Evolutionary conservation across 2,888 invertebrate species (phyloP).

Genomic region (Tetragonisca angustula): DNA sequence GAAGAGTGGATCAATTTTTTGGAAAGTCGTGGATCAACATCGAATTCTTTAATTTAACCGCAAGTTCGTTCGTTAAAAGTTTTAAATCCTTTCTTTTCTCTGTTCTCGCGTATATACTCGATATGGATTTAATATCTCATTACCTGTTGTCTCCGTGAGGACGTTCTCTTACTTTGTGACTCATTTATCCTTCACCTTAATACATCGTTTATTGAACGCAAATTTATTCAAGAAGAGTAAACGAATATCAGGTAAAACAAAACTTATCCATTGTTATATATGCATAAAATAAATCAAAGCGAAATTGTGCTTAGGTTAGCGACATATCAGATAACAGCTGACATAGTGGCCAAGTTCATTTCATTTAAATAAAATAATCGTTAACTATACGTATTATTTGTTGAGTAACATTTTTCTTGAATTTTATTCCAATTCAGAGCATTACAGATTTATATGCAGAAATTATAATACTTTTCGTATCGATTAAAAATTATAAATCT

Average conservation of each 20-base stretch:
- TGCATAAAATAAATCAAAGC: neutral
- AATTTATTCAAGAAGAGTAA: slow-evolving; percentile 16
- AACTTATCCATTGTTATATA: neutral
- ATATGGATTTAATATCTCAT: slow-evolving; percentile 17
- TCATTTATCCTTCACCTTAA: neutral
- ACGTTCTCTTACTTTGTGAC: slow-evolving; percentile 12
- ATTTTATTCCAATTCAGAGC: neutral
- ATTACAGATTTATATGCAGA: neutral
- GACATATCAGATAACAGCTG: slow-evolving; percentile 43
- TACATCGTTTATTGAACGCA: neutral
- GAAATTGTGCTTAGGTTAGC: slow-evolving; percentile 47
- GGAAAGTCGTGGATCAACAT: slow-evolving; percentile 7
- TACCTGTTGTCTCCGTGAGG: neutral
- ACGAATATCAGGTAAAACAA: slow-evolving; percentile 48
- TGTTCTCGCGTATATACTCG: slow-evolving; percentile 11
- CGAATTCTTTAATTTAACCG: slow-evolving; percentile 5
- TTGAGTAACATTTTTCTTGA: neutral
- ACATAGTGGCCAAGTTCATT: slow-evolving; percentile 55
- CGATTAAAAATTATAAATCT: neutral
- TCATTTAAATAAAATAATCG: slow-evolving; percentile 46
- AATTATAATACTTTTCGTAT: neutral
- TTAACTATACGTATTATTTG: neutral
- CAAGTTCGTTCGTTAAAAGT: slow-evolving; percentile 32
- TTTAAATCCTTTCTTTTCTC: slow-evolving; percentile 28
- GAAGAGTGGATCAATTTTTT: slow-evolving; percentile 6